These are phyloP conservation scores for Cecidostiba fungosa DNA, from an alignment of 2,888 invertebrate species.

Conservation along the genomic window DNA sequence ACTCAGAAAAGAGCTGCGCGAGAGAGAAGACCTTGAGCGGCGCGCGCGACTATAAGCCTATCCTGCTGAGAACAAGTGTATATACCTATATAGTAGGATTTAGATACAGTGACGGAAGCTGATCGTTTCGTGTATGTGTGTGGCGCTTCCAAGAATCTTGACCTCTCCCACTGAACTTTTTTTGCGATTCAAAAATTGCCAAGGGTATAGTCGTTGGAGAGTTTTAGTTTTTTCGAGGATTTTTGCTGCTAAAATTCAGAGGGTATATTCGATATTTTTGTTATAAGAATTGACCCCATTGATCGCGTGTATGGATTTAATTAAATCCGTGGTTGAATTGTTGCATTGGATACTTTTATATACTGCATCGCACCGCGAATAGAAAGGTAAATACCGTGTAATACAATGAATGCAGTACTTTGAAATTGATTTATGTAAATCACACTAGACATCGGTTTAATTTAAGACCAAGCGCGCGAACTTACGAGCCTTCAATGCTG, in stretches of 20 bases:
- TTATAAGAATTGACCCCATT: no score
- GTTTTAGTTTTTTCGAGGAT: background rate
- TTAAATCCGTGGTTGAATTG: background rate
- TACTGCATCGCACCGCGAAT: background rate
- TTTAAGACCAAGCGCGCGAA: background rate
- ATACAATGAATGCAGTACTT: background rate
- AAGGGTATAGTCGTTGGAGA: background rate
- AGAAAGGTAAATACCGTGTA: background rate
- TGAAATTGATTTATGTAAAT: slow-evolving; percentile 3
- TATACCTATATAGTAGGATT: background rate
- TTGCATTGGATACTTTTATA: background rate
- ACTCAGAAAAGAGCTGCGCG: slow-evolving; percentile 10
- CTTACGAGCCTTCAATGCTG: background rate
- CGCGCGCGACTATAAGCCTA: slow-evolving; percentile 1
- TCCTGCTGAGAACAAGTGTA: background rate
- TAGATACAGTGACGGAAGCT: background rate
- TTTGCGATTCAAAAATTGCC: background rate
- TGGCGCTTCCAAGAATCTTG: slow-evolving; percentile 9
- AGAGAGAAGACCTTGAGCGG: slow-evolving; percentile 38
- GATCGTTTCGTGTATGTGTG: background rate
- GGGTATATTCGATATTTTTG: no score
- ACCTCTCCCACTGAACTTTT: background rate
- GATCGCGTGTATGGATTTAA: background rate
- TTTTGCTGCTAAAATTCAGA: background rate
- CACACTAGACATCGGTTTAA: background rate